Base-by-base conservation (phyloP, 2,888 invertebrate species). In the Doris montereyensis region DNA sequence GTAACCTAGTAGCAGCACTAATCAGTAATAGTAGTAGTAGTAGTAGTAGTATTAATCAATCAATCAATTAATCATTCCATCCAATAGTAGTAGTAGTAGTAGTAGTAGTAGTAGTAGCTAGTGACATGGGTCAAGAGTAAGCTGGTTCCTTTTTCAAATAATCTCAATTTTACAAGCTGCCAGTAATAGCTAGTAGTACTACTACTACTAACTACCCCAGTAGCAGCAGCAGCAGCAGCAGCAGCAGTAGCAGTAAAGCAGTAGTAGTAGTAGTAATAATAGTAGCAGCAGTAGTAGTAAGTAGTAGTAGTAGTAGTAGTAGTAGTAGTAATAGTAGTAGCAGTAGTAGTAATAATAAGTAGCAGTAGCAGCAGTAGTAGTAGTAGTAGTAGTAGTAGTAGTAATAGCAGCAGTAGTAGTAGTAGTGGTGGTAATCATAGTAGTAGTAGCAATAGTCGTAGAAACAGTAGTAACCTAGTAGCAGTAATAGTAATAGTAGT, bases 1-100 rank as follows among this genome's bases (percentile, higher is more conserved):
- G 52, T 41, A 41, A 17, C 17, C 8, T 41, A 41, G 52, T 41
- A 41, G 52, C 17, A 41, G 52, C 17, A 41, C 8, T 41, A 41
- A 17, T 41, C 17, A 73, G 73, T 73, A 57, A 57, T 73, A 73
- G 52, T 73, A 73, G 73, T 41, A 73, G 26, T 73, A 73, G 57
- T 73, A 57, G 73, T 52, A 52, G 73, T 73, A 73, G 73, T 41
- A 71, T 24, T 26, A 21, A 30, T 41, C n/a, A n/a, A n/a, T n/a
- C n/a, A n/a, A n/a, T n/a, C n/a, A n/a, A n/a, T n/a, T n/a, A n/a
- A n/a, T n/a, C n/a, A n/a, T n/a, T n/a, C n/a, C n/a, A n/a, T n/a
- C n/a, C n/a, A n/a, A 41, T 41, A 41, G 52, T 41, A 41, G 52
- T 41, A 41, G 52, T n/a, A 41, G 52, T 41, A 41, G 52, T 41